Percentiles rank a stretch among this genome's conserved stretches.
These are phyloP conservation scores for Pentamera pediparva DNA, from an alignment of 53 echinoderm and acorn worm genomes.

Conservation along the genomic window DNA sequence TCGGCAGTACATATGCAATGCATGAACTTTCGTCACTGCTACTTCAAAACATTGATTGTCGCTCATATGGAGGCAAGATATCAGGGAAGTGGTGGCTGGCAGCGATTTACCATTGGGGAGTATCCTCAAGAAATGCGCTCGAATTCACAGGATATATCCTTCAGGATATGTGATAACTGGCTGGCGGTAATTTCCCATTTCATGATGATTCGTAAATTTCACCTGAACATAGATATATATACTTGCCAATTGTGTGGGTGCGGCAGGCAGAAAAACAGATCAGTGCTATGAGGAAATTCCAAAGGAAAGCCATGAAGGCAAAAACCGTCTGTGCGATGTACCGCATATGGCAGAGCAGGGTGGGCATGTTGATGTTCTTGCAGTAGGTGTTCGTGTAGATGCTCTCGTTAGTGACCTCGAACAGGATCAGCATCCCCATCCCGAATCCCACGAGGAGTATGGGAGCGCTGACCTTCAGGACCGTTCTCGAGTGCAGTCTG, in stretches of 20 bases:
- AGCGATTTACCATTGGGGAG: too few relatives aligned
- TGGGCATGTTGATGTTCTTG: slow-evolving; percentile 39
- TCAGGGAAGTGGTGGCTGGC: too few relatives aligned
- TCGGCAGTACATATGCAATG: too few relatives aligned
- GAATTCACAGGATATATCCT: too few relatives aligned
- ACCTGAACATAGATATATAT: too few relatives aligned
- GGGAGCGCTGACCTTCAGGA: slow-evolving; percentile 69
- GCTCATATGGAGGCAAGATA: too few relatives aligned
- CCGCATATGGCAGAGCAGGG: slow-evolving; percentile 65
- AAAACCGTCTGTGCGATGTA: slow-evolving; percentile 56
- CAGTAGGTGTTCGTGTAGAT: slow-evolving; percentile 44
- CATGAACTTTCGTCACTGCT: too few relatives aligned
- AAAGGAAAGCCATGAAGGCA: slow-evolving; percentile 58
- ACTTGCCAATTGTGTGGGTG: slow-evolving; percentile 94
- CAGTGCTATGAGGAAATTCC: slow-evolving; percentile 78
- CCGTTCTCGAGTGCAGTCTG: slow-evolving; percentile 77
- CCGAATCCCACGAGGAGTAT: slow-evolving; percentile 48
- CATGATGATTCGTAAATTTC: too few relatives aligned
- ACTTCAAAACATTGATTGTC: too few relatives aligned
- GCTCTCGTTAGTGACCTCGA: slow-evolving; percentile 20
- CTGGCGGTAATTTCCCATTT: too few relatives aligned
- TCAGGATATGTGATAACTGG: too few relatives aligned
- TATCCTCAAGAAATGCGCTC: too few relatives aligned
- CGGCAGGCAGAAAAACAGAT: slow-evolving; percentile 85
- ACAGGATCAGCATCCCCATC: slow-evolving; percentile 59